These are phyloP conservation scores for Encarsia formosa DNA, from an alignment of 2,888 invertebrate genomes.

Conservation along the genomic window DNA sequence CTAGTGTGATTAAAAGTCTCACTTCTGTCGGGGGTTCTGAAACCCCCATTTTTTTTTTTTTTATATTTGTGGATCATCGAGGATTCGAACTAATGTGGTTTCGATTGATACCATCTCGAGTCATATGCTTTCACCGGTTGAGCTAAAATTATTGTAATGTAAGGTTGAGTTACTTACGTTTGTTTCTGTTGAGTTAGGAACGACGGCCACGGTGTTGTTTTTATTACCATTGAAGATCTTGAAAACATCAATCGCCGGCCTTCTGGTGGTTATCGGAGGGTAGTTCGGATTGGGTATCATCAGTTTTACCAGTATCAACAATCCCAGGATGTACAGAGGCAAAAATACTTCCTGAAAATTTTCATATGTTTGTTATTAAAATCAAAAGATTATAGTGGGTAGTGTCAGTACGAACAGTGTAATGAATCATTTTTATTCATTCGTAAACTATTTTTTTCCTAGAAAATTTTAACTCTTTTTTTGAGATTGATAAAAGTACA, in stretches of 20 bases:
- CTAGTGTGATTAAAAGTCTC: no score
- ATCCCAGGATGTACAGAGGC: constrained; percentile 72
- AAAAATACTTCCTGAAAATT: constrained; percentile 68
- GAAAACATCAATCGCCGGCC: constrained; percentile 56
- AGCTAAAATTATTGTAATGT: not conserved
- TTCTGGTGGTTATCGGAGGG: constrained; percentile 64
- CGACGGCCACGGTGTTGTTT: constrained; percentile 66
- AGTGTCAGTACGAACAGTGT: not conserved
- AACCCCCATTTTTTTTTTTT: no score
- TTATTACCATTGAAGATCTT: constrained; percentile 56
- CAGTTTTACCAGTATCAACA: constrained; percentile 70
- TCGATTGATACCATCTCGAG: no score
- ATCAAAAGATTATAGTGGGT: not conserved
- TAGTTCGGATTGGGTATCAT: constrained; percentile 73
- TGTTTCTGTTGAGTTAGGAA: constrained; percentile 61
- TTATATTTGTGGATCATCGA: no score
- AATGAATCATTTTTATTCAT: not conserved
- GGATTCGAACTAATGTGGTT: no score
- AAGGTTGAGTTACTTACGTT: constrained; percentile 48
- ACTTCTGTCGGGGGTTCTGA: no score
- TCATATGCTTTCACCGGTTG: no score
- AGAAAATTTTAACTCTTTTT: no score
- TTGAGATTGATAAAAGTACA: no score
- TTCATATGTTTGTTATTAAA: no score
- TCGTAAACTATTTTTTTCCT: no score